Evolutionary conservation across 2,888 invertebrate species (phyloP).

Genomic region (Drosophila tripunctata): DNA sequence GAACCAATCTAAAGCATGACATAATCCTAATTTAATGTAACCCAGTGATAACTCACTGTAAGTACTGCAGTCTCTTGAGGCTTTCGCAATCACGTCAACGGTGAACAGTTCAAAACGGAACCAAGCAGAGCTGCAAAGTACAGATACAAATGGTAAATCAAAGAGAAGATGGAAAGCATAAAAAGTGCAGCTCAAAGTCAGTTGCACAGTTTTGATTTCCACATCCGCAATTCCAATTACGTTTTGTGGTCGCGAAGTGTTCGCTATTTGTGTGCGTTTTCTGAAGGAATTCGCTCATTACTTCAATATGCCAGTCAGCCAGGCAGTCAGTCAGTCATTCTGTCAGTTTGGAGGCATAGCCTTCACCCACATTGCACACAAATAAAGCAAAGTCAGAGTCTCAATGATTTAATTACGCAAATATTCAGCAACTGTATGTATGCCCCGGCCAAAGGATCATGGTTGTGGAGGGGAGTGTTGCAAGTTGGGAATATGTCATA

Average conservation of each 20-base stretch:
- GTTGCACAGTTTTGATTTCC: conserved; percentile 63
- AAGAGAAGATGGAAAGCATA: conserved; percentile 1
- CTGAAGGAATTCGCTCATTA: conserved; percentile 23
- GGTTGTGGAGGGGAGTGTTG: not conserved
- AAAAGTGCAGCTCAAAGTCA: conserved; percentile 56
- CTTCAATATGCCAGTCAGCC: conserved; percentile 10
- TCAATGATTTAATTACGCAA: conserved; percentile 71
- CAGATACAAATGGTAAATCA: not conserved
- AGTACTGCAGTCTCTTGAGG: not conserved
- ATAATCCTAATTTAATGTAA: not conserved
- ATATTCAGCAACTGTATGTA: conserved; percentile 24
- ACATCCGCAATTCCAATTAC: conserved; percentile 70
- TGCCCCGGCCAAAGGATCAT: not conserved
- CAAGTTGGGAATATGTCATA: conserved; percentile 52
- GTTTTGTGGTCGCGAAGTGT: conserved; percentile 41
- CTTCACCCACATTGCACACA: conserved; percentile 33
- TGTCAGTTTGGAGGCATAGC: conserved; percentile 8
- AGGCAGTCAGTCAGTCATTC: conserved; percentile 6
- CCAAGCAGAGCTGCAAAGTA: not conserved
- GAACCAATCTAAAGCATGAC: no score
- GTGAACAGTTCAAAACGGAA: not conserved
- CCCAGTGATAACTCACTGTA: not conserved
- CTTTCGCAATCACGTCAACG: conserved; percentile 28
- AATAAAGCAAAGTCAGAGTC: conserved; percentile 49
- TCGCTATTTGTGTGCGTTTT: conserved; percentile 20